These are phyloP conservation scores for Drosophila guanche DNA, from an alignment of 1,140 invertebrate species.

Conservation along the genomic window DNA sequence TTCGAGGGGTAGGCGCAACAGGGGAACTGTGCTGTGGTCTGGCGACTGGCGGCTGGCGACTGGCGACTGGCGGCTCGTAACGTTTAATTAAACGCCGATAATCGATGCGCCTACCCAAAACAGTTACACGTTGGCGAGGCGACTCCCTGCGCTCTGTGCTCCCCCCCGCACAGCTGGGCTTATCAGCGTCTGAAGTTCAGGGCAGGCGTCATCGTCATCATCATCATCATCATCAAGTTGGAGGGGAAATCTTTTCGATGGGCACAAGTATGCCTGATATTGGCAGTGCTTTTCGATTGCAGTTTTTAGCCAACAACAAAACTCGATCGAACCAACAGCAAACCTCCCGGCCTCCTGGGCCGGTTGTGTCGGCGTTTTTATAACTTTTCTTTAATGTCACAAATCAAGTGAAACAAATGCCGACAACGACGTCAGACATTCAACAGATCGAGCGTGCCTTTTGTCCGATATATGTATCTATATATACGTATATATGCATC, in stretches of 20 bases:
- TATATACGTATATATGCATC: constrained; percentile 1
- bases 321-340: neutral
- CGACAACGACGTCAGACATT: constrained; percentile 44
- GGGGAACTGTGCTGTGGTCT: neutral
- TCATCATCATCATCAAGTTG: constrained; percentile 17
- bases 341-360: constrained; percentile 13
- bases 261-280: no score
- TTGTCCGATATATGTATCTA: constrained; percentile 59
- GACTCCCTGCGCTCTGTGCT: neutral
- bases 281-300: constrained; percentile 19
- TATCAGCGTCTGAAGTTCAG: constrained; percentile 70
- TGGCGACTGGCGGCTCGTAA: constrained; percentile 35
- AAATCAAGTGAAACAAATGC: constrained; percentile 79
- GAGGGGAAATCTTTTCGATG: neutral
- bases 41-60: neutral
- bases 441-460: constrained; percentile 75
- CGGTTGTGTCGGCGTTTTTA: constrained; percentile 63
- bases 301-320: constrained; percentile 49
- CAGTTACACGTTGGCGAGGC: constrained; percentile 57
- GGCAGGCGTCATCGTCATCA: constrained; percentile 40
- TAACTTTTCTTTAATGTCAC: constrained; percentile 78
- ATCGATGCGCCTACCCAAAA: constrained; percentile 69
- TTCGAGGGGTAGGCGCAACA: constrained; percentile 26
- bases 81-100: constrained; percentile 79
- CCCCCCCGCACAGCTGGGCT: constrained; percentile 3